Base-by-base conservation (phyloP, 2,113 vertebrate species). In the Epinephelus cyanopodus region DNA sequence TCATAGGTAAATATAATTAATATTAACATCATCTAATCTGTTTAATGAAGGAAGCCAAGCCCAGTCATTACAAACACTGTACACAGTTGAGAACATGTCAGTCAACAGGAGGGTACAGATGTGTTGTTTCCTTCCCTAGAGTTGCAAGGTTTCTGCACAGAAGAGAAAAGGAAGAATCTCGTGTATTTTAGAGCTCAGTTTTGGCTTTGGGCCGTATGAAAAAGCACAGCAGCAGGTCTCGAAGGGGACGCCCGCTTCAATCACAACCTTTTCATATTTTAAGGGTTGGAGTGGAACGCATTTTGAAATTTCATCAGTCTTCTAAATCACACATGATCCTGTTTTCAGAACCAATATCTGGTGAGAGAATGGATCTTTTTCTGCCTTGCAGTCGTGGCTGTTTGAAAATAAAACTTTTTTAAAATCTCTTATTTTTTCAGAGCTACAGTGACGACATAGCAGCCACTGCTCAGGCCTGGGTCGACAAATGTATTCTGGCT, bases 401-500 rank as follows among this genome's bases (percentile, higher is more conserved):
- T 15, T 50, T 69, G 18, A 6, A 67, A 81, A 61, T 23, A 11
- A 53, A 62, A 1, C 4, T 3, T 29, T 29, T 4, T 14, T 8
- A 13, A 5, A 0, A 17, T 17, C 1, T 84, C 19, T 27, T 47
- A 52, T 47, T 57, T 9, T 15, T 5, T 29, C 79, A 96, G 95
- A 90, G 1, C 25, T 95, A 94, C 50, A 88, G 58, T 2, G 27
- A 79, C 0, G 85, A 89, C 6, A 39, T 90, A n/a, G 93, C 90
- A 19, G 80, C 0, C 29, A 77, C 1, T 12, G 89, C 87, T 77
- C 92, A 94, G 77, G 74, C 69, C 27, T 96, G 95, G 95, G 71
- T 92, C 2, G 74, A 94, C 42, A 58, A 82, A 5, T 96, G 95
- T 17, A 2, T n/a, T 1, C 29, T 95, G 71, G 18, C 0, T 21